Conservation (phyloP, 2,888 invertebrate genomes). For the Diloba caeruleocephala region DNA sequence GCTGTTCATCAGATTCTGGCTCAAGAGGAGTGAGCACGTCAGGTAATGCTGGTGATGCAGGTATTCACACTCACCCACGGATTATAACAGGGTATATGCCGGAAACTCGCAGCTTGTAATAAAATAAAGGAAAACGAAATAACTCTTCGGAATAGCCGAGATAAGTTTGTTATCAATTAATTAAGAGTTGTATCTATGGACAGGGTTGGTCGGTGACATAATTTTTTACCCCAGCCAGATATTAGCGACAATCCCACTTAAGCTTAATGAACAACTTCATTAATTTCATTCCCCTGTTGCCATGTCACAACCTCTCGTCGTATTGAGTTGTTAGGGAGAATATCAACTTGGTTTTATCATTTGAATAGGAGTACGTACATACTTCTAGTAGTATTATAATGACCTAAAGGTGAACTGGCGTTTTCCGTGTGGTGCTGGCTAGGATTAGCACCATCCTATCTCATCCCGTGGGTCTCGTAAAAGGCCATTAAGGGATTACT, state of each 20-base stretch:
- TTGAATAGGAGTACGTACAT: background rate
- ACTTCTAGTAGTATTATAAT: no score
- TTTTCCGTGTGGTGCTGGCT: no score
- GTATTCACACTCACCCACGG: no score
- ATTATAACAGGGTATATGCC: no score
- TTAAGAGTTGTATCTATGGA: conserved; percentile 38
- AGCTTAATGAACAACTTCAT: conserved; percentile 85
- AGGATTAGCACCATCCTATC: no score
- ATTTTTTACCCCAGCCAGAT: conserved; percentile 68
- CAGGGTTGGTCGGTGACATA: conserved; percentile 54
- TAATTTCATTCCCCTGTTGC: conserved; percentile 72
- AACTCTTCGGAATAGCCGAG: conserved; percentile 12
- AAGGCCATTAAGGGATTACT: no score
- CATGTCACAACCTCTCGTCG: conserved; percentile 46
- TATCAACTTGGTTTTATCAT: background rate
- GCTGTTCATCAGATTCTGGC: no score
- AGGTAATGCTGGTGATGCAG: no score
- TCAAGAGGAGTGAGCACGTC: no score
- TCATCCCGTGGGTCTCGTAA: no score
- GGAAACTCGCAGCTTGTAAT: no score
- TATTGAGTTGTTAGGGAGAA: conserved; percentile 9
- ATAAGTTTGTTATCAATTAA: conserved; percentile 47
- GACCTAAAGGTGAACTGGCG: no score
- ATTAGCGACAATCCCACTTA: conserved; percentile 81
- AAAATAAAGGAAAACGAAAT: conserved; percentile 3